phyloP scores from a whole-genome alignment of 1,140 invertebrate species.

The Steinernema khuongi region DNA sequence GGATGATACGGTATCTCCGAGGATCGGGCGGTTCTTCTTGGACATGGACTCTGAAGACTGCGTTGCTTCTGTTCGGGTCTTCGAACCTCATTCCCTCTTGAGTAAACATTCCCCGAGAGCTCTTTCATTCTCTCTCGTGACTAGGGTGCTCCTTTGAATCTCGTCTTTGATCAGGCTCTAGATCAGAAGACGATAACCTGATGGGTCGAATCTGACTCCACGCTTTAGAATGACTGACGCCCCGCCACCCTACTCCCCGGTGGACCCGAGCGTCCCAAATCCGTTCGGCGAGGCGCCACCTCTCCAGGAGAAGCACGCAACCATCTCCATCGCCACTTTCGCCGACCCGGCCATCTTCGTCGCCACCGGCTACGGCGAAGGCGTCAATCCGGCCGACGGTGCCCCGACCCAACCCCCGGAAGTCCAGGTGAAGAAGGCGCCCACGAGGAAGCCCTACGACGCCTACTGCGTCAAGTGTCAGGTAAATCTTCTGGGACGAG shows the following conservation, averaged over 20 bases:
- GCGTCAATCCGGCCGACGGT: background rate
- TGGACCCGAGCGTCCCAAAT: background rate
- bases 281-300: background rate
- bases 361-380: background rate
- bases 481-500: background rate
- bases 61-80: too few relatives aligned
- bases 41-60: too few relatives aligned
- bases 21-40: too few relatives aligned
- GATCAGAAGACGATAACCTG: too few relatives aligned
- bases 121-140: background rate
- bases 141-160: too few relatives aligned
- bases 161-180: too few relatives aligned
- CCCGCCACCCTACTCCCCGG: background rate
- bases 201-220: background rate
- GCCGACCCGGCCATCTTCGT: background rate
- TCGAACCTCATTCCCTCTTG: too few relatives aligned
- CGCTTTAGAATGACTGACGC: background rate
- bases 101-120: background rate
- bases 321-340: background rate
- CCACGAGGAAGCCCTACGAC: background rate
- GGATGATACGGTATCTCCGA: too few relatives aligned
- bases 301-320: background rate
- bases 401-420: background rate
- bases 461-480: background rate
- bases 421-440: slow-evolving; percentile 5